Conservation (phyloP, 2,888 invertebrate genomes). For the Netelia fuscicornis region DNA sequence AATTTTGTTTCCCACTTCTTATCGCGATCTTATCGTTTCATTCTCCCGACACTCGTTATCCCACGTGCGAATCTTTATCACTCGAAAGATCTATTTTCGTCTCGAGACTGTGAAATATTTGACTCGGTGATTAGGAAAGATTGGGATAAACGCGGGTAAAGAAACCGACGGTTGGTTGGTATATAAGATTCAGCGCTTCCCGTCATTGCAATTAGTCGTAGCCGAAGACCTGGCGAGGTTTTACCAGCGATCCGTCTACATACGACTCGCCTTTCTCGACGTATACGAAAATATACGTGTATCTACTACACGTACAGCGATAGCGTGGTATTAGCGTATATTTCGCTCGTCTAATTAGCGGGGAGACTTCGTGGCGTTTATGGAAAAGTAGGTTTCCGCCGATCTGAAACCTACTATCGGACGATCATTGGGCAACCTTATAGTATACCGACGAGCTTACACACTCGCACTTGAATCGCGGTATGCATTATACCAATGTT, state of each 20-base stretch:
- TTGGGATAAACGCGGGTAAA: constrained; percentile 65
- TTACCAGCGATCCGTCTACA: constrained; percentile 34
- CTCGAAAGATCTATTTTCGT: constrained; percentile 46
- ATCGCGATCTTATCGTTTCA: constrained; percentile 51
- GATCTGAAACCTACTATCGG: constrained; percentile 81
- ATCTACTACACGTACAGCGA: constrained; percentile 11
- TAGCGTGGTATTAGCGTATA: constrained; percentile 22
- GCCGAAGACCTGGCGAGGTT: constrained; percentile 41
- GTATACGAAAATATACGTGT: constrained; percentile 19
- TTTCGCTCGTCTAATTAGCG: constrained; percentile 73
- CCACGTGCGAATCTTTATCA: constrained; percentile 58
- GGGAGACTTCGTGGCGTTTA: constrained; percentile 71
- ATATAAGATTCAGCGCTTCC: constrained; percentile 64
- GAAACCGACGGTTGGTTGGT: constrained; percentile 53
- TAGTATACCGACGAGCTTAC: constrained; percentile 79
- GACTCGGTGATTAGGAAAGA: constrained; percentile 69
- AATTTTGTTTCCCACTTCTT: constrained; percentile 6
- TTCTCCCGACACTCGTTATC: constrained; percentile 51
- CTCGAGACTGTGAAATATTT: constrained; percentile 67
- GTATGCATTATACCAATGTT: constrained; percentile 22
- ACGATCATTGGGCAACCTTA: constrained; percentile 83
- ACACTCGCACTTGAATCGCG: constrained; percentile 14
- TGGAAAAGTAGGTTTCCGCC: constrained; percentile 83
- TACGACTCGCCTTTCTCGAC: constrained; percentile 40
- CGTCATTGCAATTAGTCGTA: constrained; percentile 68